Conservation (phyloP, 53 echinoderm and acorn worm genomes). For the Hippasteria phrygiana region DNA sequence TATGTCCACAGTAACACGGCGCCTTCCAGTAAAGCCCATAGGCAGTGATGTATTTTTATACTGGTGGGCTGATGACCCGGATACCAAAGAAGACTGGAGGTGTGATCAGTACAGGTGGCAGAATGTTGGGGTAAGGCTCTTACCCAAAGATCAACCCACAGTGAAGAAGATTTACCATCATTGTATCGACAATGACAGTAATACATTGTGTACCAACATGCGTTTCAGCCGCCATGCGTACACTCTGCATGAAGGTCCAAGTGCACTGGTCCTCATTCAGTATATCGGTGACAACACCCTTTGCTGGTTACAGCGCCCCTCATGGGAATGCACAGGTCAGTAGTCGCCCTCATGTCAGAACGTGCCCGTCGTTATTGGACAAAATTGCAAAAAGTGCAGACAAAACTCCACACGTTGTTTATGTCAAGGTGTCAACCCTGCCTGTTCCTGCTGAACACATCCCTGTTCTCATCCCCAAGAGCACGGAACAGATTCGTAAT, state of each 20-base stretch:
- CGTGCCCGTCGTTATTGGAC: neutral
- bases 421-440: neutral
- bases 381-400: neutral
- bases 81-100: too few species aligned
- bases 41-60: neutral
- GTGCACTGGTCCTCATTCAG: conserved; percentile 1
- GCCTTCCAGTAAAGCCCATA: neutral
- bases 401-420: neutral
- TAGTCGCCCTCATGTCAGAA: neutral
- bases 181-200: neutral
- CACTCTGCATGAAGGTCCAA: neutral
- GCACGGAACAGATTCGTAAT: neutral
- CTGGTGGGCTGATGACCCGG: neutral
- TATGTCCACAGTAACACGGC: neutral
- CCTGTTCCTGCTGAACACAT: neutral
- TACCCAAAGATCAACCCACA: neutral
- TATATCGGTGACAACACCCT: neutral
- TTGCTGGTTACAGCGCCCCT: neutral
- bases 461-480: neutral
- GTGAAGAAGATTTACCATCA: conserved; percentile 7
- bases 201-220: neutral
- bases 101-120: neutral
- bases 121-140: conserved; percentile 4
- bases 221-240: conserved; percentile 1
- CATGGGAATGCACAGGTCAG: neutral